A percentile compares a stretch with the other conserved stretches of the same genome.
phyloP scores from a whole-genome alignment of 2,888 invertebrate species.

The Pemphredon lugubris region DNA sequence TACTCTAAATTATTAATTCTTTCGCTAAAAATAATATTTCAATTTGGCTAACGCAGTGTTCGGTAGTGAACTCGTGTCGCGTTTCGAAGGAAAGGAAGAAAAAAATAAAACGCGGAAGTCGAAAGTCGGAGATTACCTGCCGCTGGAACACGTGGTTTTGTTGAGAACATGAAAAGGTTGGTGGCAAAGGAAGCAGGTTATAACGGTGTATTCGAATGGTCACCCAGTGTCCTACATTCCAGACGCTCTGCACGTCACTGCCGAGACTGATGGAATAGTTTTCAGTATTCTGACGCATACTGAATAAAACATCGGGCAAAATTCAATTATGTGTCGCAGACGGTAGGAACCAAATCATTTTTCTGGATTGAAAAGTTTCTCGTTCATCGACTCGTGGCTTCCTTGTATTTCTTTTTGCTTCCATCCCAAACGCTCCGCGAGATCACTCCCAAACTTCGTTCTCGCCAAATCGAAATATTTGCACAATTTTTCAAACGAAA shows the following conservation, averaged over 20 bases:
- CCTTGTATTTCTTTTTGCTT: too few species aligned
- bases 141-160: conserved; percentile 41
- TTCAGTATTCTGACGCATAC: conserved; percentile 16
- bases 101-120: conserved; percentile 36
- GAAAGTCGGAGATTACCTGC: conserved; percentile 40
- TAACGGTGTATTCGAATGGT: conserved; percentile 79
- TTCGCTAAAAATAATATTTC: too few species aligned
- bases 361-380: too few species aligned
- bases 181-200: conserved; percentile 69
- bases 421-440: too few species aligned
- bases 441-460: too few species aligned
- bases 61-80: neutral
- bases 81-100: conserved; percentile 1
- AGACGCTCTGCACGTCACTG: conserved; percentile 34
- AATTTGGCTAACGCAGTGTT: too few species aligned
- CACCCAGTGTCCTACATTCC: conserved; percentile 78
- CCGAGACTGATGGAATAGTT: conserved; percentile 34
- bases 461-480: too few species aligned
- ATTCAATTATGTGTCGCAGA: neutral
- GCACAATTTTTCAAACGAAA: too few species aligned
- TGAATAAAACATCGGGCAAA: neutral
- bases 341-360: too few species aligned
- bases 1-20: too few species aligned
- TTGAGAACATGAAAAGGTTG: conserved; percentile 22
- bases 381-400: too few species aligned